Base-by-base conservation (phyloP, 2,888 invertebrate species). In the Harmothoe impar region DNA sequence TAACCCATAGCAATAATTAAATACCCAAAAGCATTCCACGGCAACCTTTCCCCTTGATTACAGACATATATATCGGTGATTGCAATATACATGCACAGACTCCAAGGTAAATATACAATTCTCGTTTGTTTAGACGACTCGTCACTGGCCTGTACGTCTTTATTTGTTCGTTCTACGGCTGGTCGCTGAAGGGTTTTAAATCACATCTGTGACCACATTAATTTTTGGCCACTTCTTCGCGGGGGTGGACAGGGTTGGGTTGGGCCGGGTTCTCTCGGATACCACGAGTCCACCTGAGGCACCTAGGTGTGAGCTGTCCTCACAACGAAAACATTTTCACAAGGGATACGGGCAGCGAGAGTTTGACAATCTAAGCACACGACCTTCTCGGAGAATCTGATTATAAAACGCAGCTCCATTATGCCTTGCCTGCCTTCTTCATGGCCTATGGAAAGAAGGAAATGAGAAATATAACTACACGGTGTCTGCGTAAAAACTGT, bases 361-460 rank as follows among this genome's bases (percentile, higher is more conserved):
- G 35, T n/a, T 10, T 81, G 20, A 5, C 25, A 81, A 15, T 85
- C 68, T 72, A n/a, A 72, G 72, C 72, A 72, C 72, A 72, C 72
- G n/a, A n/a, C 3, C 25, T 72, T 72, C 0, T 7, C 3, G 15
- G 72, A 15, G 25, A 72, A 3, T 72, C 1, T n/a, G n/a, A n/a
- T 15, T 29, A 15, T 72, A 29, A 5, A n/a, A n/a, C 3, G 7
- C 20, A 25, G 3, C 3, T 72, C 29, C 15, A 84, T 25, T 84
- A 84, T 84, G 89, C 89, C 88, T 92, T 92, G 43, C 92, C 91
- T 51, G 91, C 91, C 78, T 91, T 90, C 84, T 91, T 90, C 92
- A 92, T 92, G 20, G 92, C 92, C 91, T 91, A 89, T 72, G 91
- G 91, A 23, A 54, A 51, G 52, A 29, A n/a, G 56, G 54, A 90